Conservation (phyloP, 2,888 invertebrate genomes). For the Drosophila cyrtoloma region DNA sequence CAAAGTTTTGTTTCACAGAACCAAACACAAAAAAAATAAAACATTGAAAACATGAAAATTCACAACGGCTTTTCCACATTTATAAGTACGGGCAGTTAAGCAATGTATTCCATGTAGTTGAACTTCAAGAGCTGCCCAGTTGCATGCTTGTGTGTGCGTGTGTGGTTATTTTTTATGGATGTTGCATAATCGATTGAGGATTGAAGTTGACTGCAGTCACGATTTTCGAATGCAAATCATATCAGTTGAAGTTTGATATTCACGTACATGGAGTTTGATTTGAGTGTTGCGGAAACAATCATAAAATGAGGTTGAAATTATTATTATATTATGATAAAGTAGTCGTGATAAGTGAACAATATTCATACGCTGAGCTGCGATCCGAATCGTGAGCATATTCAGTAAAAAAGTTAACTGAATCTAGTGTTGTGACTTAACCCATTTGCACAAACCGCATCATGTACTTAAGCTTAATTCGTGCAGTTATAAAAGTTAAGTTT, state of each 20-base stretch:
- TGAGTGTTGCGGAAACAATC: not conserved
- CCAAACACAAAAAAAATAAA: not conserved
- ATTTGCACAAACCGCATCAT: constrained; percentile 6
- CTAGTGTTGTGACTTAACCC: constrained; percentile 6
- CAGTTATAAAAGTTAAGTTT: constrained; percentile 12
- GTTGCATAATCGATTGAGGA: constrained; percentile 59
- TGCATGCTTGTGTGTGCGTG: constrained; percentile 2
- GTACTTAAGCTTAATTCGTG: constrained; percentile 8
- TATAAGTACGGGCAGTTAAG: constrained; percentile 50
- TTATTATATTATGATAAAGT: constrained; percentile 1
- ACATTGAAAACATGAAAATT: constrained; percentile 21
- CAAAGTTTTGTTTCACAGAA: not conserved
- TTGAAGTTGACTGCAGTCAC: constrained; percentile 38
- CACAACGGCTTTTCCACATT: constrained; percentile 16
- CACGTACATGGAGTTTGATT: constrained; percentile 13
- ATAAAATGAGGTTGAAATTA: not conserved
- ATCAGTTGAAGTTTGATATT: constrained; percentile 5
- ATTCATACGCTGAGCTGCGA: not conserved
- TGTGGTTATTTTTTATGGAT: constrained; percentile 27
- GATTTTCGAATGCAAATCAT: constrained; percentile 16
- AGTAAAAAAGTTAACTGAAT: constrained; percentile 1
- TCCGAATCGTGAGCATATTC: not conserved
- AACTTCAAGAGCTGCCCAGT: constrained; percentile 17
- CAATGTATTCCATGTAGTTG: constrained; percentile 47
- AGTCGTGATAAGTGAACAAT: not conserved